Evolutionary conservation across 1,140 invertebrate species (phyloP), one percentile per base, ranked within the genome.

Genomic region (Drosophila pseudoobscura): DNA sequence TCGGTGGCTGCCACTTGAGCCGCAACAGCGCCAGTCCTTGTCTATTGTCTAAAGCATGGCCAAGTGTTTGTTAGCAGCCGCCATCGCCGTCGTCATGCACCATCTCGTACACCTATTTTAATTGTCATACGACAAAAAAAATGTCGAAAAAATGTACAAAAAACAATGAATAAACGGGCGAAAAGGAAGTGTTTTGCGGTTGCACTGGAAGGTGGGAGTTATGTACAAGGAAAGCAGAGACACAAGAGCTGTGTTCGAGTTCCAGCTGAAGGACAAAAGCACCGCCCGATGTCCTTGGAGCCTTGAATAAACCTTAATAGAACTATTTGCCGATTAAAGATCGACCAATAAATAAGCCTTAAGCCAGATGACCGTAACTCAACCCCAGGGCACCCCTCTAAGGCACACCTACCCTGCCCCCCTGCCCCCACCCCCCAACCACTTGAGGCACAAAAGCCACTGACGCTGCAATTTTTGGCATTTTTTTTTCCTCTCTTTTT

Each of bases 391-490:
- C 20, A 35, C 20, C 51, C 51, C 6, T 6, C 35, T 13, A 39
- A 39, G 13, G 35, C 5, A 24, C 24, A 24, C 24, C 26, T 24
- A 54, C 11, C 45, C 47, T 52, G 35, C 15, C 15, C 15, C 15
- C 15, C 0, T 15, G 15, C 15, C 65, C 72, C 50, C 65, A 45
- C 47, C 65, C 59, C 51, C 53, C 60, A 79, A 82, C 71, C 78
- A 88, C 82, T 87, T 88, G 78, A 85, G 78, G 68, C 65, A 79
- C 75, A 88, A 88, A 76, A 88, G 83, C 84, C 60, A 88, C 88
- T 90, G 88, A 90, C 88, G 88, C 74, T 88, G 87, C 89, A 90
- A 88, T 84, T 84, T 82, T 90, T 80, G 83, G 83, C 84, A 77
- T 87, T 80, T 77, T 90, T 77, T 90, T 66, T 61, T 69, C 35